Base-by-base conservation (phyloP, 1,140 invertebrate genomes). In the Hypsibius dujardini region DNA sequence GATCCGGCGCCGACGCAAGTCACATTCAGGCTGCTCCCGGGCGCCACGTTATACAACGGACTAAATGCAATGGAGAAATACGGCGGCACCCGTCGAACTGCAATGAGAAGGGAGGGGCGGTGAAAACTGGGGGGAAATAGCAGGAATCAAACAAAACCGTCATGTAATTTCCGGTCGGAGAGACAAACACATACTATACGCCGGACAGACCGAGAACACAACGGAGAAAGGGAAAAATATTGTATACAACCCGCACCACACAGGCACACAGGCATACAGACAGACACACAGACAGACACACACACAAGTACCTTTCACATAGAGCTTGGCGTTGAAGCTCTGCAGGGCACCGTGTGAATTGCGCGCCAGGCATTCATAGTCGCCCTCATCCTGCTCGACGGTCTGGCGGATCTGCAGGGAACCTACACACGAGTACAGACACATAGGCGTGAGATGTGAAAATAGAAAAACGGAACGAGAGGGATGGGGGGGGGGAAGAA, bases 1-100 rank as follows among this genome's bases (percentile, higher is more conserved):
- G 94, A 91, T 0, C 95, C 95, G 2, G 91, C 87, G 15, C 94
- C 95, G 14, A 97, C 91, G 78, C 95, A 98, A 59, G 92, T 94
- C 67, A 98, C 81, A 79, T 95, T 97, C 67, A 97, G 81, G 76
- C 87, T 87, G 0, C 87, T 86, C 2, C 92, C 92, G 15, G 92
- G 82, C 86, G 90, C 90, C 46, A 98, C 92, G 78, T 95, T 90
- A 70, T 85, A 88, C 42, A 87, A 78, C 7, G 85, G 77, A 46
- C 90, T 87, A 28, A 93, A 92, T 59, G 88, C 89, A 59, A 90
- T 89, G 1, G 93, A 90, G 82, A 98, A 98, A 75, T 89, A 88
- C 0, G 95, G 95, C 1, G 92, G 85, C 1, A 98, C 90, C 72
- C 92, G 84, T 72, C 94, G 87, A 71, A 95, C 93, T 94, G 28